Evolutionary conservation across 2,113 vertebrate species (phyloP), one percentile per base, ranked within the genome.

Genomic region (Willisornis vidua): DNA sequence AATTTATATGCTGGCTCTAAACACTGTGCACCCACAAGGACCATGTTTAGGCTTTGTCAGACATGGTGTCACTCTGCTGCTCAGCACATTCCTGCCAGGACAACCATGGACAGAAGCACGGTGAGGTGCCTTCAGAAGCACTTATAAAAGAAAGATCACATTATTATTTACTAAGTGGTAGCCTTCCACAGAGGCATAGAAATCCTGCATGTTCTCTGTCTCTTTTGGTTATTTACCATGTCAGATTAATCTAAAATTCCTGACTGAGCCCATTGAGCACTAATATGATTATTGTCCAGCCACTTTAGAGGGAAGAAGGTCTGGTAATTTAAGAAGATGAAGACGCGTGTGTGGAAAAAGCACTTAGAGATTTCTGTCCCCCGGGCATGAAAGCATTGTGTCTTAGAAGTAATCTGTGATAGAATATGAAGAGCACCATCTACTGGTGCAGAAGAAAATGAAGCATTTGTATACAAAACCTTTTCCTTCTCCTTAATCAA

Each of bases 381-480:
- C 0, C 1, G 0, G 54, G 54, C n/a, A 51, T 10, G 37, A 45
- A 46, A 76, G 29, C 4, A 2, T 12, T 49, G 7, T 48, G 73
- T 77, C 46, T 68, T 28, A 26, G 58, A 68, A 59, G 49, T 17
- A 87, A 54, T 15, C 37, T 58, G 14, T 2, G 1, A 62, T 9
- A 65, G 72, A 85, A 79, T 74, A 76, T 12, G n/a, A 89, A 96
- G 81, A 96, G 94, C 96, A 82, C 95, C 96, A 96, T 58, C 94
- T 96, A 85, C 37, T 43, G 94, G 83, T 73, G 59, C 39, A 71
- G 61, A 84, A 92, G 72, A 59, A 89, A 86, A 92, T 13, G 3
- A 90, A 51, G 23, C 3, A n/a, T 71, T 62, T 88, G 12, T 67
- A 52, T 25, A 48, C 23, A 45, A 80, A 79, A 26, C 2, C 13